Evolutionary conservation across 2,888 invertebrate genomes (phyloP), one percentile per base, ranked within the genome.

Genomic region (Augiades crinisus): DNA sequence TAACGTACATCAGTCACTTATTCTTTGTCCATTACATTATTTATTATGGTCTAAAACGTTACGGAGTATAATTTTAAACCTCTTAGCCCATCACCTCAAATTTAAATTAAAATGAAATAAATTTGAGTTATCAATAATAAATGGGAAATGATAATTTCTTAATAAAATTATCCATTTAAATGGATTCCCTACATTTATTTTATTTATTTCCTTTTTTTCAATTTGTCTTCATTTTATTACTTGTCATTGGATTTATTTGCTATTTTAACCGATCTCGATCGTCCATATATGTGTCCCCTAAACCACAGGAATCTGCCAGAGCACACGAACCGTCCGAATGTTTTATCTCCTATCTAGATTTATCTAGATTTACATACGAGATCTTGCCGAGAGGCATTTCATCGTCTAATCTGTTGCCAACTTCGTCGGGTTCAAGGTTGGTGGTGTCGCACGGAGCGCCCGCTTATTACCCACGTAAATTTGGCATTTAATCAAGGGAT

Each of bases 371-470:
- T 22, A 40, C 31, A 34, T 41, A 34, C 33, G 22, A 34, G 21
- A 41, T 41, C 14, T 40, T 13, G 31, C 31, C 33, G 31, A 19
- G 19, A 36, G 43, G 16, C n/a, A 31, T 50, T 43, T 27, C 36
- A 36, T 10, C 27, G 27, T 36, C 56, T 57, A 58, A 61, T 64
- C 63, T 57, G 60, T 65, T 69, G 71, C 68, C 74, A 73, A 71
- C 64, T 65, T 57, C 40, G 30, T 41, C 38, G 13, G 64, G 77
- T 79, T 78, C 78, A 78, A 72, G 79, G 78, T 53, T 68, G 70
- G 65, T 24, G 67, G 67, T 61, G 57, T 66, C 66, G 63, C 50
- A 53, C 5, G 47, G 17, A 36, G 30, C 36, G 34, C 34, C 58
- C 55, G 27, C 19, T 38, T 13, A 24, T 24, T 40, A 22, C n/a